Conservation (phyloP, 1,140 invertebrate species). For the Orchesella cincta region DNA sequence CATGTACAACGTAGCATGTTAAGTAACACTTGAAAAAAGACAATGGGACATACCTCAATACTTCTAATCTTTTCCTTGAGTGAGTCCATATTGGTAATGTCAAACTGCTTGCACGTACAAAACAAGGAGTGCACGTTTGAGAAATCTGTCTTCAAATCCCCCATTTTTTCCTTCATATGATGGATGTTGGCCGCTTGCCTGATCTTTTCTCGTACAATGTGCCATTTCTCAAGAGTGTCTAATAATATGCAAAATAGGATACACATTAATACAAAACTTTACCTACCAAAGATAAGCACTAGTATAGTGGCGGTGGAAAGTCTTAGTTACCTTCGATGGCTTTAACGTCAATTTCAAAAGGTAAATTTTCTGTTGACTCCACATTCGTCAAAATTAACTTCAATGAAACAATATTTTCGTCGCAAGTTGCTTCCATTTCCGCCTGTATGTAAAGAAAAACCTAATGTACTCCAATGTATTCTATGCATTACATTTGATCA, state of each 20-base stretch:
- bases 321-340: conserved; percentile 46
- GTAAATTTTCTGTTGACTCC: conserved; percentile 48
- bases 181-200: conserved; percentile 45
- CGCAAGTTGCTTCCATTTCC: conserved; percentile 72
- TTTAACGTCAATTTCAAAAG: conserved; percentile 47
- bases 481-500: conserved; percentile 44
- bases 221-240: conserved; percentile 46
- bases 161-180: conserved; percentile 48
- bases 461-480: conserved; percentile 54
- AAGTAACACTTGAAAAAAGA: background rate
- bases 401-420: conserved; percentile 71
- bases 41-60: conserved; percentile 37
- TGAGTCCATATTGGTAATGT: conserved; percentile 42
- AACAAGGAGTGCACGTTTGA: conserved; percentile 43
- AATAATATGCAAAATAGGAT: conserved; percentile 21
- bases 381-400: conserved; percentile 59
- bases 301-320: too few relatives aligned
- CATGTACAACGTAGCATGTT: background rate
- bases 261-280: too few relatives aligned
- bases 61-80: conserved; percentile 44
- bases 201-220: conserved; percentile 46
- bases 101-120: conserved; percentile 45
- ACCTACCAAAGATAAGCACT: too few relatives aligned
- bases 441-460: conserved; percentile 64
- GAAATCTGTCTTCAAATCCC: conserved; percentile 46